Percentiles rank a stretch among this genome's conserved stretches.
Conservation (phyloP, 2,113 vertebrate species). For the Calyptommatus sinebrachiatus region DNA sequence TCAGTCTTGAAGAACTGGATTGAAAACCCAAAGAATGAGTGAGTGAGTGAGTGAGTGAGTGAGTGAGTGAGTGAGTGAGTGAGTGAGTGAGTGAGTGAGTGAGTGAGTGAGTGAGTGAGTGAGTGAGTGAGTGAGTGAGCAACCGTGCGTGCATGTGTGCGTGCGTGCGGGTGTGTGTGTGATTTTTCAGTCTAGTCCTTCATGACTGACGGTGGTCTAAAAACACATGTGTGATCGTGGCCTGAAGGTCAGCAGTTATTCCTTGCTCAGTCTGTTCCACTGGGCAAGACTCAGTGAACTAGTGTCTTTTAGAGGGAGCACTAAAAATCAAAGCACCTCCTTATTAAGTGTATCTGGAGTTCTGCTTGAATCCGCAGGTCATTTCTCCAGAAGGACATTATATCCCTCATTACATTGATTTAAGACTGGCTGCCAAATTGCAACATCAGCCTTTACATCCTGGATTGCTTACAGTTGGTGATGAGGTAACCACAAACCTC, state of each 20-base stretch:
- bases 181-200: no score
- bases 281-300: background rate
- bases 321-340: background rate
- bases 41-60: no score
- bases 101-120: no score
- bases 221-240: no score
- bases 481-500: background rate
- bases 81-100: no score
- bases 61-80: no score
- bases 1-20: no score
- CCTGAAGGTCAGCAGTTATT: background rate
- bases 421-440: background rate
- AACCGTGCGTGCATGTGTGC: no score
- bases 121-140: no score
- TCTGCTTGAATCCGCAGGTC: background rate
- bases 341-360: background rate
- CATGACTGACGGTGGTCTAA: no score
- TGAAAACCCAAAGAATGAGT: no score
- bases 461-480: background rate
- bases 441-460: background rate
- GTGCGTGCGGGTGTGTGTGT: no score
- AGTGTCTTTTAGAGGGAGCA: background rate
- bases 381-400: background rate
- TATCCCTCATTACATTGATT: background rate
- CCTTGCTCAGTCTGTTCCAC: background rate